Evolutionary conservation across 2,113 vertebrate species (phyloP).

Genomic region (Campylorhamphus procurvoides): DNA sequence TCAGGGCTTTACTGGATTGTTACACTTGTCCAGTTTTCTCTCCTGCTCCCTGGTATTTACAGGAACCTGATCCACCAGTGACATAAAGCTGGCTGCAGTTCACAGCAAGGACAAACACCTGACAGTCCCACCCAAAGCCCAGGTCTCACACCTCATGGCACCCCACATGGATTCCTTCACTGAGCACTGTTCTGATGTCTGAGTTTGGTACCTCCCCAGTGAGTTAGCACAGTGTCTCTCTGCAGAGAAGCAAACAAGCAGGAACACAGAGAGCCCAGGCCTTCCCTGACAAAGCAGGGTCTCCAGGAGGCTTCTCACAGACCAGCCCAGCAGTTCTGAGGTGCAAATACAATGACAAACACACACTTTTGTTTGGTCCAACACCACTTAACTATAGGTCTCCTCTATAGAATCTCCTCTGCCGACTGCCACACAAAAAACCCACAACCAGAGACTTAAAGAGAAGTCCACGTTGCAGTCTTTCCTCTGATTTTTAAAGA

Average conservation of each 20-base stretch:
- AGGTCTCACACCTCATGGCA: neutral
- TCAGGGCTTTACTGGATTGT: neutral
- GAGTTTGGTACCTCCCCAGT: neutral
- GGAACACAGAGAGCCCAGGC: neutral
- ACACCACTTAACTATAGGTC: neutral
- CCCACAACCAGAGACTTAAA: neutral
- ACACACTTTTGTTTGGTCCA: neutral
- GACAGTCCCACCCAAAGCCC: neutral
- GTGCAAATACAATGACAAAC: neutral
- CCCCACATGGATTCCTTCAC: neutral
- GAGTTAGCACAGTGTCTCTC: neutral
- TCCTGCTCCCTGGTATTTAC: neutral
- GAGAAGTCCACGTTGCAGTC: neutral
- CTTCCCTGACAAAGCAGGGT: neutral
- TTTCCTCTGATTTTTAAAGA: neutral
- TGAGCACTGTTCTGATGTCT: too few relatives aligned
- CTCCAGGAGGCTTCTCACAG: neutral
- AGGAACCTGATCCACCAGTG: neutral
- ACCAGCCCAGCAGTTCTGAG: neutral
- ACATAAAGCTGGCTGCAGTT: neutral
- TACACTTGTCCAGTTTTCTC: neutral
- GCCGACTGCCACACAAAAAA: neutral
- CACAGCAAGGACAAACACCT: neutral
- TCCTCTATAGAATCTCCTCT: neutral
- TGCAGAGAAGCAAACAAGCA: neutral